Conservation (phyloP, 1,140 invertebrate species). For the Scaptomyza pallida region DNA sequence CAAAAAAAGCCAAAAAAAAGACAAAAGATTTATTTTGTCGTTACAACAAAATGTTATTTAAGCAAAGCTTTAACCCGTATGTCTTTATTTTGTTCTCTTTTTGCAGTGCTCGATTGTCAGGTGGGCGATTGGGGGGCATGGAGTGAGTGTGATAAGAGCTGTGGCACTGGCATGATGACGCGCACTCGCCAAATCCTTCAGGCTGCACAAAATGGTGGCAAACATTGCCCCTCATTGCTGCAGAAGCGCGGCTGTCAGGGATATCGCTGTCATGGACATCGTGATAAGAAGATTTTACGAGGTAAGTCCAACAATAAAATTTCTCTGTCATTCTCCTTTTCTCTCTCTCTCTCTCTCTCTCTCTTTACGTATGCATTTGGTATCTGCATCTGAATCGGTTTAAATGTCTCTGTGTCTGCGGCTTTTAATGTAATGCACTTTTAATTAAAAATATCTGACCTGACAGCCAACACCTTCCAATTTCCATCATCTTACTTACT, state of each 20-base stretch:
- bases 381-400: not conserved
- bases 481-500: not conserved
- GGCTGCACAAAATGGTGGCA: conserved; percentile 89
- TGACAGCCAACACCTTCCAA: not conserved
- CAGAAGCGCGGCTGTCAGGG: conserved; percentile 90
- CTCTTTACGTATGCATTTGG: not conserved
- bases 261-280: conserved; percentile 88
- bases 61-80: not conserved
- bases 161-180: conserved; percentile 90
- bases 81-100: not conserved
- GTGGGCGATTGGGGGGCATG: conserved; percentile 91
- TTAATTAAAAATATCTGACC: conserved; percentile 54
- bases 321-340: not conserved
- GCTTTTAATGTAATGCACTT: conserved; percentile 49
- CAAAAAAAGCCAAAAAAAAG: too few relatives aligned
- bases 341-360: not conserved
- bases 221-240: conserved; percentile 89
- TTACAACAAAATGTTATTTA: not conserved
- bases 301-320: conserved; percentile 85
- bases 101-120: conserved; percentile 91
- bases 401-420: conserved; percentile 4
- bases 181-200: conserved; percentile 87
- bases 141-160: conserved; percentile 90
- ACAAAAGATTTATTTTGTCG: too few relatives aligned
- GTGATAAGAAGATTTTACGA: conserved; percentile 87